A percentile compares a stretch with the other conserved stretches of the same genome.
Conservation (phyloP, 2,113 vertebrate species). For the Sphyrna mokarran region DNA sequence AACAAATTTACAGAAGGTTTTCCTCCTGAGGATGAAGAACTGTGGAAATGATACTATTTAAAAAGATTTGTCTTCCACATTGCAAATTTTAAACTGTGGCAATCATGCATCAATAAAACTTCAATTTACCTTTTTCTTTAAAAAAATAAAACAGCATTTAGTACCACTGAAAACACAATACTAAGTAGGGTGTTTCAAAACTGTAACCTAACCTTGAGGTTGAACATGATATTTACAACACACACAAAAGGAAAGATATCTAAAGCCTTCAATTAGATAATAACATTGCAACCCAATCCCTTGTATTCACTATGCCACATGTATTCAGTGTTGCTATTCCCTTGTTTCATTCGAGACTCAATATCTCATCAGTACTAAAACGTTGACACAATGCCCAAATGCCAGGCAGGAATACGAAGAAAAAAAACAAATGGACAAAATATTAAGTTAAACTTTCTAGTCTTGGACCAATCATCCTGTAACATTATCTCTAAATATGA, state of each 20-base stretch:
- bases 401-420: not conserved
- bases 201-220: not conserved
- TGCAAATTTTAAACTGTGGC: not conserved
- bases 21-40: not conserved
- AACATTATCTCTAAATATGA: not conserved
- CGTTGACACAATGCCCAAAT: not conserved
- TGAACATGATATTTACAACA: constrained; percentile 23
- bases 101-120: not conserved
- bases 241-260: not conserved
- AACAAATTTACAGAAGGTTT: not conserved
- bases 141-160: not conserved
- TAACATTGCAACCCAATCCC: constrained; percentile 15
- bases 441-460: too few species aligned
- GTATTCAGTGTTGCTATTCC: constrained; percentile 5
- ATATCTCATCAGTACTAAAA: not conserved
- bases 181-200: not conserved
- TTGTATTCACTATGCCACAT: constrained; percentile 9
- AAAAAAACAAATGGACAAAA: not conserved
- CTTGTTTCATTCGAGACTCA: not conserved
- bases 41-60: not conserved
- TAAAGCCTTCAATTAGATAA: constrained; percentile 19
- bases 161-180: not conserved
- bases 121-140: not conserved
- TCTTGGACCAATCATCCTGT: not conserved
- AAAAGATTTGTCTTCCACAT: not conserved